phyloP scores from a whole-genome alignment of 2,888 invertebrate species.

The Syrphus vitripennis region DNA sequence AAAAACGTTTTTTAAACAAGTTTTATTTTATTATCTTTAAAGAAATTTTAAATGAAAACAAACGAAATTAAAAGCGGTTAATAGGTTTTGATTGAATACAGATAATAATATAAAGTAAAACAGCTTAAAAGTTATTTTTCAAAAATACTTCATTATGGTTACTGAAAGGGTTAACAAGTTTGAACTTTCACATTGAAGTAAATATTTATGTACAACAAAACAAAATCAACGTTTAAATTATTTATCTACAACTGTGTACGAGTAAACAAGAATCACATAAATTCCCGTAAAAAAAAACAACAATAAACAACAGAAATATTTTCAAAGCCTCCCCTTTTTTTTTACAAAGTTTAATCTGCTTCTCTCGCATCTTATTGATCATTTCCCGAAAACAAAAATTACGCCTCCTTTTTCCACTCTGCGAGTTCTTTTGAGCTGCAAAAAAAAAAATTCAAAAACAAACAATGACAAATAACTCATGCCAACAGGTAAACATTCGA shows the following conservation, averaged over 20 bases:
- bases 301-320: constrained; percentile 46
- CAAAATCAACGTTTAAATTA: background rate
- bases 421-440: background rate
- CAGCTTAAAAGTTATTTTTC: too few relatives aligned
- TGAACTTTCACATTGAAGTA: too few relatives aligned
- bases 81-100: too few relatives aligned
- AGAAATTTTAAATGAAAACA: too few relatives aligned
- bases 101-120: too few relatives aligned
- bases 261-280: constrained; percentile 9
- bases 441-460: constrained; percentile 47
- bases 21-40: too few relatives aligned
- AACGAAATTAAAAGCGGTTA: too few relatives aligned
- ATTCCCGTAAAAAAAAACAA: background rate
- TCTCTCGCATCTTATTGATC: constrained; percentile 13
- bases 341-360: constrained; percentile 41
- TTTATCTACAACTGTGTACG: background rate
- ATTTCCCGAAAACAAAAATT: background rate
- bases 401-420: constrained; percentile 24
- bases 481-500: constrained; percentile 69
- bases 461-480: constrained; percentile 70
- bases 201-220: too few relatives aligned
- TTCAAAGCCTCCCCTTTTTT: background rate
- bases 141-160: too few relatives aligned
- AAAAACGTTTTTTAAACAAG: too few relatives aligned
- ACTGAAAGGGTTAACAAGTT: too few relatives aligned